Conservation (phyloP, 2,797 vertebrate species). For the Oreortyx pictus region DNA sequence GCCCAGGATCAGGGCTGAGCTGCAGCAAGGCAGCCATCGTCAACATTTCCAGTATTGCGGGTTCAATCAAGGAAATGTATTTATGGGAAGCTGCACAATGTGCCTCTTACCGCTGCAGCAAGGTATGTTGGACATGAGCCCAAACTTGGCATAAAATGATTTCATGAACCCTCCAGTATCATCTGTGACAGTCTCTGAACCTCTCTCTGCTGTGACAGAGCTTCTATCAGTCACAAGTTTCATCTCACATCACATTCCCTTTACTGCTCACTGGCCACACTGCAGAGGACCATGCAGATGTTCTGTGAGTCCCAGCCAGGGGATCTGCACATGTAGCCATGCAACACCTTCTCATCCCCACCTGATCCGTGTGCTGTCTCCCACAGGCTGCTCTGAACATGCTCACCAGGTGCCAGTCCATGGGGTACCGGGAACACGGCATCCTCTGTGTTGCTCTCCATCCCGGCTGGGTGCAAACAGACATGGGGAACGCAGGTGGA, state of each 20-base stretch:
- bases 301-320: accelerated
- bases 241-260: background rate
- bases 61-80: no score
- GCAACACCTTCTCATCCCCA: no score
- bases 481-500: background rate
- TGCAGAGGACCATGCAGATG: no score
- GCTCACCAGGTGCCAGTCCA: slow-evolving; percentile 50
- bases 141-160: background rate
- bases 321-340: background rate
- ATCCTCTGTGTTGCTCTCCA: slow-evolving; percentile 31
- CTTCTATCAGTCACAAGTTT: background rate
- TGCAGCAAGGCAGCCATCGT: background rate
- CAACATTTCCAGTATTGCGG: slow-evolving; percentile 54
- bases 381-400: slow-evolving; percentile 66
- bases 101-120: no score
- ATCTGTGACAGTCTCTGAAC: no score
- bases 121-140: accelerated
- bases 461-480: slow-evolving; percentile 44
- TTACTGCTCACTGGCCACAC: no score
- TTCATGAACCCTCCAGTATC: no score
- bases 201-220: background rate
- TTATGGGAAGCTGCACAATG: no score
- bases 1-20: no score
- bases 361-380: accelerated
- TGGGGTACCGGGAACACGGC: slow-evolving; percentile 25